Base-by-base conservation (phyloP, 2,888 invertebrate species). In the Euzetes globulus region DNA sequence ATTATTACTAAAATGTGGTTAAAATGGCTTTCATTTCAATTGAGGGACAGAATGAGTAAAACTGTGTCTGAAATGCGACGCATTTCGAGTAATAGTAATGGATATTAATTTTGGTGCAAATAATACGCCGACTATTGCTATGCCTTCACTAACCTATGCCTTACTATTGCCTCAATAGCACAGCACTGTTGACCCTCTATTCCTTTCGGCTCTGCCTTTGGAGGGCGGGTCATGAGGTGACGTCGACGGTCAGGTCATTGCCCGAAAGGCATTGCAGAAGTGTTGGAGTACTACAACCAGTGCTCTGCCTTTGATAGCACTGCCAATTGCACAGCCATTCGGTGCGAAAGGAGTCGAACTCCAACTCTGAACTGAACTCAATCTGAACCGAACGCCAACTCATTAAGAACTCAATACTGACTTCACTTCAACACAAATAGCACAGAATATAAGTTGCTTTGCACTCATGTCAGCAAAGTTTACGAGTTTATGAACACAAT, bases 201-300 rank as follows among this genome's bases (percentile, higher is more conserved):
- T 29, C 41, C 41, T 41, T 41, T 41, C 41, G 41, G 41, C 41
- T 9, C 41, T 41, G 37, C 33, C 9, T 19, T 37, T 15, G 13
- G 37, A 63, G 63, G 63, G 63, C 63, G 63, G 63, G 63, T 63
- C 63, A 63, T 63, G 22, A 27, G 63, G 63, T 63, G 63, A 63
- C 63, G 63, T 63, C 63, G 63, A 63, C 33, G 19, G 58, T 58
- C 58, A 58, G 63, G 63, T 63, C 63, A 63, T 63, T 63, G 63
- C 63, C 63, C 63, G 63, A 19, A 13, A 58, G 58, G 58, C 58
- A 25, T n/a, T 58, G 25, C 17, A 19, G 9, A 22, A 58, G 25
- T 25, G 58, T 5, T 58, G 6, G 27, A 58, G 11, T 27, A 13
- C 22, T 55, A 50, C 15, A 15, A 50, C 50, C 15, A 52, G 6